Percentiles rank a stretch among this genome's conserved stretches.
Evolutionary conservation across 2,888 invertebrate genomes (phyloP).

Genomic region (Aphidoletes aphidimyza): DNA sequence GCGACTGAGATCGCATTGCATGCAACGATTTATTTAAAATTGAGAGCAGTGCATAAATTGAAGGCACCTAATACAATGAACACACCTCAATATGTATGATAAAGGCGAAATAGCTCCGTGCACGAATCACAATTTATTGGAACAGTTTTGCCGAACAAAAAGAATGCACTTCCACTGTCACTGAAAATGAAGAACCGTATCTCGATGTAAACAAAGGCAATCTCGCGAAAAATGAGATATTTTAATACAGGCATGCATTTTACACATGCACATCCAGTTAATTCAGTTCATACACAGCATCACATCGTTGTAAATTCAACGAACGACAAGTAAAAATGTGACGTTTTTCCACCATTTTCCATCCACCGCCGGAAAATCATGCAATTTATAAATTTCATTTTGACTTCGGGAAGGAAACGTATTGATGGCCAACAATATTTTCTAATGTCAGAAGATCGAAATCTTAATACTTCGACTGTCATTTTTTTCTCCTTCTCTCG

Average conservation of each 20-base stretch:
- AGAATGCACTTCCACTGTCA: neutral
- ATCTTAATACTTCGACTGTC: neutral
- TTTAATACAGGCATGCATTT: neutral
- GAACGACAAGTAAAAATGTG: no score
- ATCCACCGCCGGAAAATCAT: neutral
- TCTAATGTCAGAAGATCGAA: conserved; percentile 35
- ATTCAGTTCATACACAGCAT: no score
- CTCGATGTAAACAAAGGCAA: conserved; percentile 5
- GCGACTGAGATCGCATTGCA: neutral
- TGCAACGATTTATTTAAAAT: conserved; percentile 26
- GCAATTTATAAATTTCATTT: neutral
- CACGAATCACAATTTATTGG: conserved; percentile 10
- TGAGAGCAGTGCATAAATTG: conserved; percentile 36
- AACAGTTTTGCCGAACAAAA: neutral
- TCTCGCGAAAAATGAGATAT: conserved; percentile 4
- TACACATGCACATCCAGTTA: no score
- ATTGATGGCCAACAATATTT: conserved; percentile 43
- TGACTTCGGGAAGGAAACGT: neutral
- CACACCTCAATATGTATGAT: neutral
- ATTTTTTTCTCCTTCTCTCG: no score
- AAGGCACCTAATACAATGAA: conserved; percentile 26
- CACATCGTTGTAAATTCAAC: no score
- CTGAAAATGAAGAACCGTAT: neutral
- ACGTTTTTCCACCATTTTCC: no score
- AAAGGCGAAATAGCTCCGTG: neutral